phyloP scores from a whole-genome alignment of 2,888 invertebrate species.

The Callosobruchus maculatus region DNA sequence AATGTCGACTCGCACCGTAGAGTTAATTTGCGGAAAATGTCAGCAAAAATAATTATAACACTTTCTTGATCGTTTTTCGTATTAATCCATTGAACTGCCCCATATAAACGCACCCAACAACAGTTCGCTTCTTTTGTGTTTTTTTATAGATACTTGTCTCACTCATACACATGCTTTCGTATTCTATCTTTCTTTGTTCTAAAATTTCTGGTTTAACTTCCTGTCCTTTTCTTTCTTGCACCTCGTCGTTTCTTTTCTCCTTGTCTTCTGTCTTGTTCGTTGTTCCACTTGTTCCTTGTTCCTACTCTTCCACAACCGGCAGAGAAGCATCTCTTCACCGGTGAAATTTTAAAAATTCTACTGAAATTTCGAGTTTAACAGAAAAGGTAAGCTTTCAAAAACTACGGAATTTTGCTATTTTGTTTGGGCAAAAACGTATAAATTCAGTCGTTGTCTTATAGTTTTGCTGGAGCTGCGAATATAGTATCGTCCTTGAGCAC shows the following conservation, averaged over 20 bases:
- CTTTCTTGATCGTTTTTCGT: too few species aligned
- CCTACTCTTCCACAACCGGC: not conserved
- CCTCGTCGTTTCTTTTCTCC: not conserved
- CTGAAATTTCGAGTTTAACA: too few species aligned
- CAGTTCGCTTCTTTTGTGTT: not conserved
- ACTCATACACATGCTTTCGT: not conserved
- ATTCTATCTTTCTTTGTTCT: not conserved
- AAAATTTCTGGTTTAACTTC: not conserved
- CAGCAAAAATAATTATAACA: too few species aligned
- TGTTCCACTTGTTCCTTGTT: not conserved
- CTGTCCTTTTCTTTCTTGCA: not conserved
- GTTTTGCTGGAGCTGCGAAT: not conserved
- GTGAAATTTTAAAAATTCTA: too few species aligned
- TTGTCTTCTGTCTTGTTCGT: too few species aligned
- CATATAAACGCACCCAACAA: not conserved
- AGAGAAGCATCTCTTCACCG: not conserved
- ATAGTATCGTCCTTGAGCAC: not conserved
- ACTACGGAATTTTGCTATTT: too few species aligned
- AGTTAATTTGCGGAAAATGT: too few species aligned
- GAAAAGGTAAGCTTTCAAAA: too few species aligned
- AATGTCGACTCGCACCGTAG: too few species aligned
- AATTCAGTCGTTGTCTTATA: not conserved
- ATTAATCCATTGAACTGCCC: not conserved
- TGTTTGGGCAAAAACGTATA: not conserved
- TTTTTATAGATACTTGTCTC: not conserved